phyloP scores from a whole-genome alignment of 2,113 vertebrate species.

The Onychorhynchus coronatus region DNA sequence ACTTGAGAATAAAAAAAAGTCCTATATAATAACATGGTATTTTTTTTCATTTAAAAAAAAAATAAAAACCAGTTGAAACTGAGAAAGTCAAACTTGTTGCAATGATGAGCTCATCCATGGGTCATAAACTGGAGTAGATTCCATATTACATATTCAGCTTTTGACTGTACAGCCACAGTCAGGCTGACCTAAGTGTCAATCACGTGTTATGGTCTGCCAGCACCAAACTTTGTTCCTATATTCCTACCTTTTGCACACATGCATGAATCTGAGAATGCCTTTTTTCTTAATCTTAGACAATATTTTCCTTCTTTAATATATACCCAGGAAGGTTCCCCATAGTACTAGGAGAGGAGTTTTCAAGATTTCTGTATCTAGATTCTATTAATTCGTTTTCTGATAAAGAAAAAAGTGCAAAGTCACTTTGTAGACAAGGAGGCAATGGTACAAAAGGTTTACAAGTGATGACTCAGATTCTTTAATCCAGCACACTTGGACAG shows the following conservation, averaged over 20 bases:
- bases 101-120: not conserved
- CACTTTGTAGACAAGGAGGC: not conserved
- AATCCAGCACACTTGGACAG: not conserved
- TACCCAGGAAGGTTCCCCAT: not conserved
- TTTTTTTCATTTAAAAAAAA: not conserved
- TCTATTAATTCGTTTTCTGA: not conserved
- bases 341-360: not conserved
- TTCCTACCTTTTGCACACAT: not conserved
- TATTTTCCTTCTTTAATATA: not conserved
- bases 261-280: not conserved
- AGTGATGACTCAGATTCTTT: not conserved
- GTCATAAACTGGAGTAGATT: not conserved
- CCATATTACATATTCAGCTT: not conserved
- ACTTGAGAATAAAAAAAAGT: not conserved
- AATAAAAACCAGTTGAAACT: not conserved
- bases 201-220: not conserved
- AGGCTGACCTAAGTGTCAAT: not conserved
- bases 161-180: not conserved
- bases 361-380: not conserved
- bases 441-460: not conserved
- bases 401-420: not conserved
- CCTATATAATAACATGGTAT: not conserved
- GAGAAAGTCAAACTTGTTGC: not conserved
- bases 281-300: not conserved
- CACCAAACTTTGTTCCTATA: not conserved